These are phyloP conservation scores for Pachymerium ferrugineum DNA, from an alignment of 2,888 invertebrate species.

Conservation along the genomic window DNA sequence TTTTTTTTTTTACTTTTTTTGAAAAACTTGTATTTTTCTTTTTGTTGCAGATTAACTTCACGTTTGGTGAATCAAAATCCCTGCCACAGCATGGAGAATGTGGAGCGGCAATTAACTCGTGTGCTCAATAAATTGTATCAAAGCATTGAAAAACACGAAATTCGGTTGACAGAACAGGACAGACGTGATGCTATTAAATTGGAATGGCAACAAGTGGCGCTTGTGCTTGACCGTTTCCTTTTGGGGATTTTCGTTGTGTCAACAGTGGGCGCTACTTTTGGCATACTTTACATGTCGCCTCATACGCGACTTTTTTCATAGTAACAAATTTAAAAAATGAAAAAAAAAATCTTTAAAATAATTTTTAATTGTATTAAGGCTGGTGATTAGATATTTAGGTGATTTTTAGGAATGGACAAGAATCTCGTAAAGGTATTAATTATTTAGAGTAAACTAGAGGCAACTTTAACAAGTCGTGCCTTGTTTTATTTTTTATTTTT, in stretches of 20 bases:
- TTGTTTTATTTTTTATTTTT: too few species aligned
- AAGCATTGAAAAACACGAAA: conserved; percentile 53
- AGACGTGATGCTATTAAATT: conserved; percentile 51
- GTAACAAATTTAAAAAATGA: neutral
- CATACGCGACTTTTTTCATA: conserved; percentile 43
- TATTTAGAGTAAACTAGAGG: too few species aligned
- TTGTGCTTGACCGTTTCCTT: conserved; percentile 53
- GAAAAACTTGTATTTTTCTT: neutral
- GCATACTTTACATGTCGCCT: conserved; percentile 48
- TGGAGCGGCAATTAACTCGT: conserved; percentile 59
- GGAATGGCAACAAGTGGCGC: conserved; percentile 54
- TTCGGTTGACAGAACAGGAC: conserved; percentile 53
- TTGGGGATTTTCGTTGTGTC: conserved; percentile 51
- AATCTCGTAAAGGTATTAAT: too few species aligned
- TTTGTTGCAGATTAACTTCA: neutral
- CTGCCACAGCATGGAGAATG: conserved; percentile 44
- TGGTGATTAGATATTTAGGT: neutral
- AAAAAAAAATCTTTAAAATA: neutral
- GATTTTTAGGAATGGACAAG: too few species aligned
- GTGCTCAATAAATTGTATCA: conserved; percentile 53
- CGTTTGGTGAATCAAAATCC: neutral
- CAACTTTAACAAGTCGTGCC: too few species aligned
- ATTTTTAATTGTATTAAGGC: neutral
- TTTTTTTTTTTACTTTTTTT: neutral
- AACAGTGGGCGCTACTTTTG: conserved; percentile 50